Base-by-base conservation (phyloP, 2,113 vertebrate genomes). In the Chrysemys picta region DNA sequence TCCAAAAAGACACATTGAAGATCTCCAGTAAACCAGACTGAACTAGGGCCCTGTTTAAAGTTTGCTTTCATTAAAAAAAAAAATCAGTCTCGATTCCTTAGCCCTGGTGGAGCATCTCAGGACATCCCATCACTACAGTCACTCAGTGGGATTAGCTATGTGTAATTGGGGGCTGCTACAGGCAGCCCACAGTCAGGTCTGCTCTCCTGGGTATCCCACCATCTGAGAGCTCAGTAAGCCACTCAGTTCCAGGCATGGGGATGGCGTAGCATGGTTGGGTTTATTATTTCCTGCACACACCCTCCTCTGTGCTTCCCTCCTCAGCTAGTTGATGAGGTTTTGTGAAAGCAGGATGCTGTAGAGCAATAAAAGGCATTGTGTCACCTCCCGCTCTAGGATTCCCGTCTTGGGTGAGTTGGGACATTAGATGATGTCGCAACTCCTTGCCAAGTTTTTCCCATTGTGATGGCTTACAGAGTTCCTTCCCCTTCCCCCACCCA, bases 401-500 rank as follows among this genome's bases (percentile, higher is more conserved):
- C 83, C 72, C 96, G 65, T 82, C 95, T 94, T 78, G 85, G 82
- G 93, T 92, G 35, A 57, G 89, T n/a, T 92, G 94, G 93, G 91
- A 94, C 89, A 93, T 4, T 4, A 89, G 53, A 80, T 80, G 84
- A 53, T 22, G 82, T 88, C 83, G 93, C 8, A 0, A 62, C 29
- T 16, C 84, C 45, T 80, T 96, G 97, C 95, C 97, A 97, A 96
- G 94, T 94, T 92, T 95, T 96, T 95, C 91, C 94, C 78, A 96
- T 94, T 96, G 96, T 96, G 91, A 80, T 10, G 13, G 91, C 84
- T 94, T 35, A 0, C 84, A 4, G 80, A 94, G 97, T 97, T 97
- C 97, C 97, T 97, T 97, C 95, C 97, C 95, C 62, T 96, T 94
- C 93, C 96, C 97, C 95, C 97, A 92, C 96, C 97, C 97, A 97